Percentiles rank a stretch among this genome's conserved stretches.
These are phyloP conservation scores for Cylindroiulus punctatus DNA, from an alignment of 2,888 invertebrate species.

Conservation along the genomic window DNA sequence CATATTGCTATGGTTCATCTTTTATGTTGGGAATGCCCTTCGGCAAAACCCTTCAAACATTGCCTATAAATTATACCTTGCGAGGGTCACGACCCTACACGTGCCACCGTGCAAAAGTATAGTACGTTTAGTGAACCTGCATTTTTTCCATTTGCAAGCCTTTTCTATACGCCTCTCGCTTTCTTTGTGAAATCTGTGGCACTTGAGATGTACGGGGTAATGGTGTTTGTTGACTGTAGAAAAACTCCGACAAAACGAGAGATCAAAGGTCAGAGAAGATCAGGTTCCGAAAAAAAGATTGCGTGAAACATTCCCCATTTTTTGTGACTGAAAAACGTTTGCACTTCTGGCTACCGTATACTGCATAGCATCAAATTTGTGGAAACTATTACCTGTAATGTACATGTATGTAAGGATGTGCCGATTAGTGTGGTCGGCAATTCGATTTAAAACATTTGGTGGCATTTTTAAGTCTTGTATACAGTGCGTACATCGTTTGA, in stretches of 20 bases:
- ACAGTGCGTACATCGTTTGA: too few relatives aligned
- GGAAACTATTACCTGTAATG: too few relatives aligned
- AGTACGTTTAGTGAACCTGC: background rate
- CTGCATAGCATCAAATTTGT: too few relatives aligned
- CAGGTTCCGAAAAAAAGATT: background rate
- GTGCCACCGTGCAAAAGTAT: background rate
- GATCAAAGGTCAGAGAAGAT: background rate
- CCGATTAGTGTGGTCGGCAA: too few relatives aligned
- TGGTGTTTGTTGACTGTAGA: background rate
- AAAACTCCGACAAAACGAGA: background rate
- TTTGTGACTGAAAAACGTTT: too few relatives aligned
- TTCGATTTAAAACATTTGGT: too few relatives aligned
- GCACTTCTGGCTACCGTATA: too few relatives aligned
- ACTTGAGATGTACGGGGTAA: background rate
- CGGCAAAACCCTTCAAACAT: slow-evolving; percentile 19
- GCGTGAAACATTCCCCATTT: background rate
- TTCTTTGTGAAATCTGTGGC: background rate
- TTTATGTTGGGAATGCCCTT: background rate
- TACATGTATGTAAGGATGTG: too few relatives aligned
- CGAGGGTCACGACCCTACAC: background rate
- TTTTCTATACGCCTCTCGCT: background rate
- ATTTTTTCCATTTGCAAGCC: background rate
- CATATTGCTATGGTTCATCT: background rate
- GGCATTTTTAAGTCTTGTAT: too few relatives aligned
- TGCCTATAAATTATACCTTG: slow-evolving; percentile 14